Base-by-base conservation (phyloP, 2,888 invertebrate genomes). In the Pocota personata region DNA sequence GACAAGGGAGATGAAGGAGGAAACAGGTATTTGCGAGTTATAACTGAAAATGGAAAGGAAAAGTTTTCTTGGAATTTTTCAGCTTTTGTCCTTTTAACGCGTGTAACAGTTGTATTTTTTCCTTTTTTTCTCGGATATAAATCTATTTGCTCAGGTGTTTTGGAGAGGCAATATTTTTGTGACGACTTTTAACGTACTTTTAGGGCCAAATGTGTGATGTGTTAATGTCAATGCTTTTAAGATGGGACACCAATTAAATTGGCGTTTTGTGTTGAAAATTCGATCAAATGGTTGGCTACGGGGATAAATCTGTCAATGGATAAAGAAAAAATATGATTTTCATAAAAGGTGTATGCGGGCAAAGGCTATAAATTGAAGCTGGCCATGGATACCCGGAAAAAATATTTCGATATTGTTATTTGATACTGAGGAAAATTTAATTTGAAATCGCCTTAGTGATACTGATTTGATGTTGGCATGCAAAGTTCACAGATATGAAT, bases 81-180 rank as follows among this genome's bases (percentile, higher is more conserved):
- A 43, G 69, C 8, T 57, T 43, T 69, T 27, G 46, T 60, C 48
- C 71, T 35, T 46, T 32, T 58, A 16, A 60, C 6, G 58, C 37
- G 37, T 48, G 37, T 8, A 21, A 8, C 14, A 14, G 43, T 60
- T 14, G 62, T 67, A 12, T 57, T 0, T 43, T 14, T 46, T 30
- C 3, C 87, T 88, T 88, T 89, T 88, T 88, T 89, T 89, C 88
- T 89, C 88, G 88, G 88, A 90, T 88, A 90, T 90, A 89, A 89
- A 90, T 89, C 89, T 90, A 90, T 91, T 90, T 90, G 90, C 90
- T 90, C 90, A 90, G 91, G 91, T 91, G 91, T 90, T 89, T 89
- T 89, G 89, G 88, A 88, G 88, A 88, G 88, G 89, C 89, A 90
- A 90, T 90, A 90, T 90, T 89, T 90, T 90, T 90, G 89, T 90